Base-by-base conservation (phyloP, 37 sponge, comb jelly and placozoan species). In the Tethya wilhelma region DNA sequence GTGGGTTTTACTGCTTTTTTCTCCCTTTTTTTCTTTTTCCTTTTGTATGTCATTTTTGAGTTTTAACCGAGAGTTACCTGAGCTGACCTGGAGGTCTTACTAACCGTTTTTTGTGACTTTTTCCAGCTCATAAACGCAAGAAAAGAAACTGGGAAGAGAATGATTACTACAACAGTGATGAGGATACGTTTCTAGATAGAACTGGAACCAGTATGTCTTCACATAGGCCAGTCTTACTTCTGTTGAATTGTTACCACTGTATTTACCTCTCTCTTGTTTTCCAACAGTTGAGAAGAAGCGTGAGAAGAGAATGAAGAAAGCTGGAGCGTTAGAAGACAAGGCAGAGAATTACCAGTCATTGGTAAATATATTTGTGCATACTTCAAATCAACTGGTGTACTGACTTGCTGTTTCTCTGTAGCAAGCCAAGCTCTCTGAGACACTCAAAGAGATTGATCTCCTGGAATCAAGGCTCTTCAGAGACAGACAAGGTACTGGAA, bases 111-210 rank as follows among this genome's bases (percentile, higher is more conserved):
- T n/a, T n/a, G n/a, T n/a, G n/a, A n/a, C n/a, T n/a, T n/a, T n/a
- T n/a, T n/a, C n/a, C 80, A 90, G 91, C 70, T 31, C 79, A 57
- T 12, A 89, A 90, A 43, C 67, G 78, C 38, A 75, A 79, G 71
- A 32, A 30, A 3, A 84, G 56, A 44, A 85, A 87, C 38, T 90
- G 93, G 95, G 97, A 84, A 56, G 92, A 96, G 59, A 84, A 94
- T 56, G 97, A 94, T 53, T 96, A 82, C 71, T 97, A 97, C 40
- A 87, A 92, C 88, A 96, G 97, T 67, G 99, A n/a, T n/a, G n/a
- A n/a, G n/a, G n/a, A n/a, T n/a, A n/a, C n/a, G n/a, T n/a, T n/a
- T n/a, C 87, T 96, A 19, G 99, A 98, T 63, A 69, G 99, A 46
- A 98, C 99, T 31, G 99, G 99, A 69, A 84, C 77, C 2, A 43